These are phyloP conservation scores for Atractosteus spatula DNA, from an alignment of 2,113 vertebrate genomes.

Conservation along the genomic window DNA sequence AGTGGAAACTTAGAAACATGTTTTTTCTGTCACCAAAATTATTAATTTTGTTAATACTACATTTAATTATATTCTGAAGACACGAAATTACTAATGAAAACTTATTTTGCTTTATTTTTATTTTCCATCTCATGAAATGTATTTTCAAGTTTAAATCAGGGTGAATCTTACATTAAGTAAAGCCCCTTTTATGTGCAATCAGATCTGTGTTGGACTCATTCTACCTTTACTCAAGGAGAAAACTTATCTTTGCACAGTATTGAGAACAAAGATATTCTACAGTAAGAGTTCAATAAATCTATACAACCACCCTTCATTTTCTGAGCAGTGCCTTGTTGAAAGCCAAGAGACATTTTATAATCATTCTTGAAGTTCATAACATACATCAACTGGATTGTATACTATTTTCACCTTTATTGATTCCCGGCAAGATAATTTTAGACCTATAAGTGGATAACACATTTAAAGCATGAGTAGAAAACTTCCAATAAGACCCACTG, in stretches of 20 bases:
- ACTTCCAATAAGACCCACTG: background rate
- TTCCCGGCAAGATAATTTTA: background rate
- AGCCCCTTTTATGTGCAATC: background rate
- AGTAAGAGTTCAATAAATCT: background rate
- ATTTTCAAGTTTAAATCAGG: background rate
- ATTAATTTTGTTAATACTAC: no score
- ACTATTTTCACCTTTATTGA: background rate
- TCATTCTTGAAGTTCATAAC: background rate
- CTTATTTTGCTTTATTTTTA: background rate
- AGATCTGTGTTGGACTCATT: background rate
- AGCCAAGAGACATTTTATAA: background rate
- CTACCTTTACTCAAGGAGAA: background rate
- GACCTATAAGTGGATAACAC: background rate
- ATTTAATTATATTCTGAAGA: no score
- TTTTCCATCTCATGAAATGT: background rate
- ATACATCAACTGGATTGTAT: background rate
- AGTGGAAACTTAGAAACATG: no score
- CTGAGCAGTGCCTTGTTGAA: background rate
- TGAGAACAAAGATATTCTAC: background rate
- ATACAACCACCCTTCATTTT: background rate
- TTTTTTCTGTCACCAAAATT: no score
- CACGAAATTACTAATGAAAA: background rate
- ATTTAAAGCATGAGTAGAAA: slow-evolving; percentile 2
- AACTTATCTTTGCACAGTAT: background rate
- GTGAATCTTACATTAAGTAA: background rate